These are phyloP conservation scores for Rattus norvegicus DNA, from an alignment of 2,113 vertebrate species.

Conservation along the genomic window DNA sequence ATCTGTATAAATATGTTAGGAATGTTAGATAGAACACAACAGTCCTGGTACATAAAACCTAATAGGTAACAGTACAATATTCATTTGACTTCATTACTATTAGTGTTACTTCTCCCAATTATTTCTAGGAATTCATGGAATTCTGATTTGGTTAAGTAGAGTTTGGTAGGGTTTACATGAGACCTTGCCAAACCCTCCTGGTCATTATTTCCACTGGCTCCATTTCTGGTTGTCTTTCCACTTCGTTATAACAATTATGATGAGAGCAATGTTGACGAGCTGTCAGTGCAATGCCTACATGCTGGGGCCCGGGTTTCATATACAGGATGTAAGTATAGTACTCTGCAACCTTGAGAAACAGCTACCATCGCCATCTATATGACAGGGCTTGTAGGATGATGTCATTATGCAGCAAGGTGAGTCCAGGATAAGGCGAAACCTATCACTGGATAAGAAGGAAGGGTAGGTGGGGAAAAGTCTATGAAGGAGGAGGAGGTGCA, in stretches of 20 bases:
- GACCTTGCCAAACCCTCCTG: neutral
- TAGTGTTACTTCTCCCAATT: neutral
- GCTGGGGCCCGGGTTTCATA: neutral
- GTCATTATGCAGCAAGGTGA: too few species aligned
- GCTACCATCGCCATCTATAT: neutral
- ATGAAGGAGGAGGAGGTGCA: too few species aligned
- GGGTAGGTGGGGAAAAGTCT: too few species aligned
- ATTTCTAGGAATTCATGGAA: neutral
- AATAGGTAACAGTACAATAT: neutral
- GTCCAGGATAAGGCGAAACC: too few species aligned
- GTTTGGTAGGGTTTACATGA: neutral
- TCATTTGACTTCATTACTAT: neutral
- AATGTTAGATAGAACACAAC: neutral
- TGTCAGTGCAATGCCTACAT: neutral
- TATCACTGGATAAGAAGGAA: too few species aligned
- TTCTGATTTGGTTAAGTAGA: neutral
- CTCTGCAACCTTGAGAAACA: neutral
- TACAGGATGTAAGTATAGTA: neutral
- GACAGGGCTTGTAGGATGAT: neutral
- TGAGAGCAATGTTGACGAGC: neutral
- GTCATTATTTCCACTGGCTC: neutral
- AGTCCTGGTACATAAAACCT: neutral
- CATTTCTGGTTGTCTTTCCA: neutral
- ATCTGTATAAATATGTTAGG: slow-evolving; percentile 37
- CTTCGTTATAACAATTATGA: neutral